Percentiles rank a stretch among this genome's conserved stretches.
phyloP scores from a whole-genome alignment of 1,140 invertebrate genomes.

The Dinoponera quadriceps region DNA sequence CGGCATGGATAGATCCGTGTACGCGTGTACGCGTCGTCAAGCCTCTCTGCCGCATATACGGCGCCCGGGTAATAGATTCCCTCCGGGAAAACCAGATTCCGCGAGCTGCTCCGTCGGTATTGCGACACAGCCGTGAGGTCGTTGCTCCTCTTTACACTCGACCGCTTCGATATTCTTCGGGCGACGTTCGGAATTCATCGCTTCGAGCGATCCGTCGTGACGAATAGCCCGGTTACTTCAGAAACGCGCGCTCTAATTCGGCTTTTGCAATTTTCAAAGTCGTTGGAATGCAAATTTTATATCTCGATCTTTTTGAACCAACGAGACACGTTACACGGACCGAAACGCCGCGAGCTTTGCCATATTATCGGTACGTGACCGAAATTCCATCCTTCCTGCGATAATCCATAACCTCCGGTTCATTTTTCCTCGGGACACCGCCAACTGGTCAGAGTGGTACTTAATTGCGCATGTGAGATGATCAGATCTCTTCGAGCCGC shows the following conservation, averaged over 20 bases:
- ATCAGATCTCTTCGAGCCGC: not conserved
- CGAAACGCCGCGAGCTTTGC: too few species aligned
- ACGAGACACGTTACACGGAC: too few species aligned
- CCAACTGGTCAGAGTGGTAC: too few species aligned
- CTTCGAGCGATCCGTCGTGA: too few species aligned
- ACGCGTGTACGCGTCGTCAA: slow-evolving; percentile 18
- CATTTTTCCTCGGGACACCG: not conserved
- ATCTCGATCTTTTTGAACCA: not conserved
- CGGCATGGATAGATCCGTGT: slow-evolving; percentile 12
- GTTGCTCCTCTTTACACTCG: slow-evolving; percentile 13
- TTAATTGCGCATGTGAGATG: not conserved
- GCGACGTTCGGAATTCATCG: not conserved
- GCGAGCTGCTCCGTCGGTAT: not conserved
- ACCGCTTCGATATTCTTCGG: not conserved
- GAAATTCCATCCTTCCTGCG: not conserved
- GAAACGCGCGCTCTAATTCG: not conserved
- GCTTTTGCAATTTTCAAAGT: not conserved
- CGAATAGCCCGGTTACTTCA: not conserved
- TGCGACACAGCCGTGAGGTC: not conserved
- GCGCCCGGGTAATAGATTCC: not conserved
- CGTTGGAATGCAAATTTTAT: not conserved
- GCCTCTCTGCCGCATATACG: too few species aligned
- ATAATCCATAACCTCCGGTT: not conserved
- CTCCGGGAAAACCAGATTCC: not conserved
- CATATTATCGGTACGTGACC: not conserved